Conservation (phyloP, 1,140 invertebrate species). For the Drosophila biarmipes region DNA sequence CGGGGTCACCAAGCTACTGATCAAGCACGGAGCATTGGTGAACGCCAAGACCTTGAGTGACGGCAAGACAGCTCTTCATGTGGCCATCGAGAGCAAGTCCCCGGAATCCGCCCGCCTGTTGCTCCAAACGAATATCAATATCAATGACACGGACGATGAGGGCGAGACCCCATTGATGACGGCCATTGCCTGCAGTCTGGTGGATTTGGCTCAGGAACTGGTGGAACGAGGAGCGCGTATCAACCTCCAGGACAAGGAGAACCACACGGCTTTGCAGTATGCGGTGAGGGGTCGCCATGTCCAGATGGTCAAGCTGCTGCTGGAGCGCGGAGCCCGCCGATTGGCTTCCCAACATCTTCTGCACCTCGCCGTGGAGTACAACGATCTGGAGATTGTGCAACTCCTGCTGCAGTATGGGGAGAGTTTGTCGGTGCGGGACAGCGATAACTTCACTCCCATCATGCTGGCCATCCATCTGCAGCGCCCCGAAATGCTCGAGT, state of each 20-base stretch:
- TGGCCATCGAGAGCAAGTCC: conserved; percentile 77
- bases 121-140: conserved; percentile 86
- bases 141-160: conserved; percentile 86
- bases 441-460: conserved; percentile 87
- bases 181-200: conserved; percentile 85
- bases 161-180: conserved; percentile 86
- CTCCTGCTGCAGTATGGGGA: conserved; percentile 85
- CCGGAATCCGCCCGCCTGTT: conserved; percentile 86
- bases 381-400: conserved; percentile 85
- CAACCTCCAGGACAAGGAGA: conserved; percentile 87
- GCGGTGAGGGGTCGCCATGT: conserved; percentile 85
- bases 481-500: conserved; percentile 85
- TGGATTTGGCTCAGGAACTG: conserved; percentile 85
- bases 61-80: conserved; percentile 73
- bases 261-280: conserved; percentile 86
- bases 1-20: conserved; percentile 61
- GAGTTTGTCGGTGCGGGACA: conserved; percentile 85
- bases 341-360: conserved; percentile 86
- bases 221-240: conserved; percentile 86
- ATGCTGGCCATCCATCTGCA: conserved; percentile 87
- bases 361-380: conserved; percentile 85
- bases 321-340: conserved; percentile 86
- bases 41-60: conserved; percentile 76
- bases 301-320: conserved; percentile 82
- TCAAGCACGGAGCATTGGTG: conserved; percentile 73